Evolutionary conservation across 2,113 vertebrate genomes (phyloP).

Genomic region (Lipotes vexillifer): DNA sequence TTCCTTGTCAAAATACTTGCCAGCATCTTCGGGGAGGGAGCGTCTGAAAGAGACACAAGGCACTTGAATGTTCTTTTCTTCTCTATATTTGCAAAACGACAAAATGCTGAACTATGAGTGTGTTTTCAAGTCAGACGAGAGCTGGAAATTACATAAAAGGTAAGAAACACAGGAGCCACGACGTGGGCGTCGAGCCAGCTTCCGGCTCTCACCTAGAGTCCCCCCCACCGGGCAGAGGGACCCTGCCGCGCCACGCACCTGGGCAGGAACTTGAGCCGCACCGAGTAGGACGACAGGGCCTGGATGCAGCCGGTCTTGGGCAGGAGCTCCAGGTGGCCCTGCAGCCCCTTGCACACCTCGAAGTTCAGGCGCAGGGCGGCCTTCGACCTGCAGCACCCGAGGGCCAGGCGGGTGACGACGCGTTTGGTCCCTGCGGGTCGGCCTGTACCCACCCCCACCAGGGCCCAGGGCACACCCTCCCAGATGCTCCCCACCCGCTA

Average conservation of each 20-base stretch:
- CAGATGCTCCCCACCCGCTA: too few species aligned
- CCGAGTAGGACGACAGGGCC: constrained; percentile 83
- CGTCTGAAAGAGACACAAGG: constrained; percentile 75
- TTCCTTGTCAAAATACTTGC: constrained; percentile 84
- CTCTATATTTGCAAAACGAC: not conserved
- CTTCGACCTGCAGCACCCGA: constrained; percentile 82
- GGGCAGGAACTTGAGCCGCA: constrained; percentile 91
- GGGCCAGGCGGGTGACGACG: accelerated
- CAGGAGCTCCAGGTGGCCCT: constrained; percentile 89
- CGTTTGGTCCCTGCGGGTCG: accelerated
- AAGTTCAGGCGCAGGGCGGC: constrained; percentile 85
- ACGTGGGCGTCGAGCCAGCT: accelerated
- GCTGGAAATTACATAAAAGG: accelerated
- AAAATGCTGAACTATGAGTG: not conserved
- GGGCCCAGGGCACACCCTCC: accelerated
- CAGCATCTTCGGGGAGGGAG: constrained; percentile 86
- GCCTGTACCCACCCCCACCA: accelerated
- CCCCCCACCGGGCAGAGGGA: accelerated
- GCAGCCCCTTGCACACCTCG: constrained; percentile 87
- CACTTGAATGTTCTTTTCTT: too few species aligned
- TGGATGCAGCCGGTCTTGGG: constrained; percentile 89
- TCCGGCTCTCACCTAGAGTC: too few species aligned
- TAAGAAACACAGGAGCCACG: accelerated
- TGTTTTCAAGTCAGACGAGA: accelerated
- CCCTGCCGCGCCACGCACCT: constrained; percentile 78